Evolutionary conservation across 35 echinoderm and acorn worm genomes (phyloP).

Genomic region (Apostichopus californicus): DNA sequence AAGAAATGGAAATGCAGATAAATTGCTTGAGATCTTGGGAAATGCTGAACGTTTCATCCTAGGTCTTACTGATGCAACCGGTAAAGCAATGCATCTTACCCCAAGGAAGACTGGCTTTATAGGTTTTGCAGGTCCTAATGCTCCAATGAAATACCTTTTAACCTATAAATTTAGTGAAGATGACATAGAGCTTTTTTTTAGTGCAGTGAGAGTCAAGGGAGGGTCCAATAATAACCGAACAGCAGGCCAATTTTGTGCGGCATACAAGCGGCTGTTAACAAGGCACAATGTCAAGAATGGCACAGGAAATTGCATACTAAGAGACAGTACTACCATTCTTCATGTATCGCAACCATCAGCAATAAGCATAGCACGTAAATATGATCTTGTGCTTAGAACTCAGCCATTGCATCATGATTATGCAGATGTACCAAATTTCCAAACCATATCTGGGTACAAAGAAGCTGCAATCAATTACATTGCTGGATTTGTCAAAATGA

Average conservation of each 20-base stretch:
- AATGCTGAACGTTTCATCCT: too few species aligned
- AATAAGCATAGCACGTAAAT: not conserved
- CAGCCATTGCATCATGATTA: conserved; percentile 53
- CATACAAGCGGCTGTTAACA: conserved; percentile 17
- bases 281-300: conserved; percentile 31
- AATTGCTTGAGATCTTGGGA: too few species aligned
- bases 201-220: conserved; percentile 11
- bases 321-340: too few species aligned
- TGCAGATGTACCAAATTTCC: conserved; percentile 48
- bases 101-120: too few species aligned
- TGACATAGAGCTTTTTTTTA: not conserved
- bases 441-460: conserved; percentile 26
- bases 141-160: too few species aligned
- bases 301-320: too few species aligned
- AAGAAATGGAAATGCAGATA: too few species aligned
- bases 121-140: too few species aligned
- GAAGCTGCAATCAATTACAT: conserved; percentile 46
- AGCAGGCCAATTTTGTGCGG: conserved; percentile 36
- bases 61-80: too few species aligned
- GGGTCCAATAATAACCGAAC: conserved; percentile 67
- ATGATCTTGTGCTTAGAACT: conserved; percentile 13
- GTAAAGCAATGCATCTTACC: too few species aligned
- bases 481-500: conserved; percentile 53
- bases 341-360: too few species aligned
- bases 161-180: too few species aligned